Base-by-base conservation (phyloP, 2,113 vertebrate species). In the Vimba vimba region DNA sequence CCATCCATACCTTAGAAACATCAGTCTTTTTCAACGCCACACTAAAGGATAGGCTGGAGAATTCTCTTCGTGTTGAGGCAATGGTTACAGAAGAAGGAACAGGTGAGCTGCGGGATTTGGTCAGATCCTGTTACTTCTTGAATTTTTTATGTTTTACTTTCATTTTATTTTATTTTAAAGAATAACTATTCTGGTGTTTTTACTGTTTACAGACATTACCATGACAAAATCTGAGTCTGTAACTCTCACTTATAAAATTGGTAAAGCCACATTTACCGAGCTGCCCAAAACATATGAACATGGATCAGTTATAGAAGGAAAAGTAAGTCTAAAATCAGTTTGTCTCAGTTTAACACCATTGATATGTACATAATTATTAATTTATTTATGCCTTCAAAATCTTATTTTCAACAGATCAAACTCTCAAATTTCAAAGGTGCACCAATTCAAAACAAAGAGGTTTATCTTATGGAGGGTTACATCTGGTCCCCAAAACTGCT, bases 211-310 rank as follows among this genome's bases (percentile, higher is more conserved):
- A 87, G 86, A 69, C 30, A 71, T 83, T 47, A 73, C 43, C 33
- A 82, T 87, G 30, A 1, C 1, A 0, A 55, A 88, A 83, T 66
- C 55, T 15, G 3, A 90, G 82, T 85, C 0, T 1, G 79, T 89
- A 4, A 0, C 0, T 0, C 83, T 95, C 11, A 87, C 88, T 3
- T 92, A 91, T 33, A 3, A 86, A 23, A 43, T 93, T 86, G 94
- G 94, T 89, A 91, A 68, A 13, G 33, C 93, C 4, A 74, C 88
- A 10, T 93, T 95, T 55, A 7, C 90, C 8, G 89, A 94, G 47
- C 87, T 88, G 7, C 91, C 92, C 27, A 88, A 87, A n/a, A 66
- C 91, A 69, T 94, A 92, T 90, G 43, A 91, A 2, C 0, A 25
- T n/a, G 90, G 87, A 8, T 45, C 87, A 4, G 11, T 2, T n/a